Base-by-base conservation (phyloP, 2,797 vertebrate genomes). In the Enteromius viviparus region DNA sequence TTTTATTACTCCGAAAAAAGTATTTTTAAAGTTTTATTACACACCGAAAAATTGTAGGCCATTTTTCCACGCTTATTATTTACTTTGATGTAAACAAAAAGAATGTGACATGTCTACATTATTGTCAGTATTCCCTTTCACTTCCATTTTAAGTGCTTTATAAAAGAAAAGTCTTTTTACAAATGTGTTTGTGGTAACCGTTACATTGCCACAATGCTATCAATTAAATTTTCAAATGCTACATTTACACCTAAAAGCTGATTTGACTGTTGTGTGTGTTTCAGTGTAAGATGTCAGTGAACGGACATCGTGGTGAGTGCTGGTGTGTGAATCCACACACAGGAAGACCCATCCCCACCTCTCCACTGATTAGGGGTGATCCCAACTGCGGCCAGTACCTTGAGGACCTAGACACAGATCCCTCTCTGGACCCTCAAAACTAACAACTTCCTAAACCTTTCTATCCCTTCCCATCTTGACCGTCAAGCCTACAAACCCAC, bases 221-320 rank as follows among this genome's bases (percentile, higher is more conserved):
- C 10, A 21, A 51, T 7, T 51, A 21, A 32, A 32, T 4, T 45
- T 26, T 62, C 7, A 62, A 17, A 64, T 2, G 21, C n/a, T 8
- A 37, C 40, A 15, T 3, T 23, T 29, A 26, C 10, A 42, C 32
- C n/a, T 37, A 15, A 49, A 62, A 51, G 8, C 53, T 2, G 1
- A 45, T n/a, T 51, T 29, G 23, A 62, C 12, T 53, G 3, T 34
- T 19, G 51, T 4, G 11, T 81, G 9, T 83, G 53, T 55, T 84
- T 58, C 92, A 99, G 98, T 99, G 98, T 91, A 99, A 99, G 95
- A 99, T 99, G 96, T 99, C 97, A 1, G 94, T 98, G 88, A 97
- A 99, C 0, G 98, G 98, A 78, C 96, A 98, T 90, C 94, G 98
- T 32, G 98, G 98, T 0, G 98, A 99, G 91, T 99, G 98, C 91